Conservation (phyloP, 1,140 invertebrate species). For the Lepidurus packardi region DNA sequence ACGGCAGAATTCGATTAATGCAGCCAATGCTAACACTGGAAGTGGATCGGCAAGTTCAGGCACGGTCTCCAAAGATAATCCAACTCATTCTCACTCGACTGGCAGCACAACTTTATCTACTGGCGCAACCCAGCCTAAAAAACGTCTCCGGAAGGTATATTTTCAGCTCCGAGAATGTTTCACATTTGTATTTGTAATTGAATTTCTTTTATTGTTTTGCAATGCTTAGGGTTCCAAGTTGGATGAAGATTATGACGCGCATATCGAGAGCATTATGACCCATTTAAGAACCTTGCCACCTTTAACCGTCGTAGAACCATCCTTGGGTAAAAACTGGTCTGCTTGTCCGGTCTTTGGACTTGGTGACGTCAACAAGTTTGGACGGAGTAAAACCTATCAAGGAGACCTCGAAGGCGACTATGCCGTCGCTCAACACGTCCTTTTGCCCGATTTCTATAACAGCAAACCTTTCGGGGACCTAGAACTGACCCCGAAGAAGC, state of each 20-base stretch:
- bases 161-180: not conserved
- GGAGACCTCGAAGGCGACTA: constrained; percentile 72
- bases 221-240: constrained; percentile 62
- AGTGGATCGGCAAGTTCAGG: not conserved
- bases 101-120: not conserved
- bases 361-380: constrained; percentile 63
- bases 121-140: constrained; percentile 53
- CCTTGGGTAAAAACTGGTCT: constrained; percentile 71
- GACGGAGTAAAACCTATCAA: constrained; percentile 41
- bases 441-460: constrained; percentile 69
- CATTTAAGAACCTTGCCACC: constrained; percentile 75
- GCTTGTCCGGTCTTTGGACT: constrained; percentile 73
- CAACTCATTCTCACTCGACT: not conserved
- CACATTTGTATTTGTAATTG: not conserved
- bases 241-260: constrained; percentile 86
- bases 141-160: constrained; percentile 51
- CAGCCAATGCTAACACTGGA: not conserved
- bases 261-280: constrained; percentile 76
- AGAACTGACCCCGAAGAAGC: constrained; percentile 61
- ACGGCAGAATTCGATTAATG: constrained; percentile 52
- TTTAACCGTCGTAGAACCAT: constrained; percentile 80
- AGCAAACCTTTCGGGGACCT: constrained; percentile 73
- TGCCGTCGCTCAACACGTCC: constrained; percentile 63
- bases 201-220: not conserved
- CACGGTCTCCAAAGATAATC: not conserved